Percentiles rank a stretch among this genome's conserved stretches.
Conservation (phyloP, 1,140 invertebrate genomes). For the Mycetomoellerius zeteki region DNA sequence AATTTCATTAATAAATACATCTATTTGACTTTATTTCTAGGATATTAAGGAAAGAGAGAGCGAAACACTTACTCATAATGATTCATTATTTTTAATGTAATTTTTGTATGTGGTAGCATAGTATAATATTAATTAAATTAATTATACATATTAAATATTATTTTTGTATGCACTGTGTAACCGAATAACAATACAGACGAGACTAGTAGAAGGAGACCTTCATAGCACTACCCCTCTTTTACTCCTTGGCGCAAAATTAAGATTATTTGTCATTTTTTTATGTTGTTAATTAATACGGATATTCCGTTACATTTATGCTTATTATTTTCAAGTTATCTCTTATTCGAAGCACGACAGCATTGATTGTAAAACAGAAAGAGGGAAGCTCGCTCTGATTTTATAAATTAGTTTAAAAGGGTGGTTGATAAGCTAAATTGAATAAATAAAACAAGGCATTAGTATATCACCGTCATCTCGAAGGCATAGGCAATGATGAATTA, state of each 20-base stretch:
- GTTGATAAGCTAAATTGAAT: slow-evolving; percentile 65
- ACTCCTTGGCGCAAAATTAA: slow-evolving; percentile 80
- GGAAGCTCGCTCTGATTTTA: slow-evolving; percentile 82
- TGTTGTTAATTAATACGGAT: slow-evolving; percentile 35
- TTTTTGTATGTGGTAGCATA: slow-evolving; percentile 83
- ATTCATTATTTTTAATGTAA: slow-evolving; percentile 84
- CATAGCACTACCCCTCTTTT: slow-evolving; percentile 81
- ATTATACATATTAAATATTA: slow-evolving; percentile 86
- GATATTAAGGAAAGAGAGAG: background rate
- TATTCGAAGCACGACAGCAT: slow-evolving; percentile 80
- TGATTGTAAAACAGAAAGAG: slow-evolving; percentile 75
- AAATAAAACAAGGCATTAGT: slow-evolving; percentile 52
- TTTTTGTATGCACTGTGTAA: slow-evolving; percentile 85
- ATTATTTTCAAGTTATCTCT: slow-evolving; percentile 41
- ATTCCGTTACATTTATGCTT: slow-evolving; percentile 70
- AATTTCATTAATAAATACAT: background rate
- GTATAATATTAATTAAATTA: slow-evolving; percentile 86
- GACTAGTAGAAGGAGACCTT: slow-evolving; percentile 85
- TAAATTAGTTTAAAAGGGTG: slow-evolving; percentile 25
- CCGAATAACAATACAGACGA: slow-evolving; percentile 85
- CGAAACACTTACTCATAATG: slow-evolving; percentile 69
- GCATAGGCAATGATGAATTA: slow-evolving; percentile 83
- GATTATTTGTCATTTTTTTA: slow-evolving; percentile 77
- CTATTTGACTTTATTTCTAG: slow-evolving; percentile 8
- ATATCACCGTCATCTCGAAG: slow-evolving; percentile 81